Conservation (phyloP, 2,113 vertebrate species). For the Amblyopsis rosae region DNA sequence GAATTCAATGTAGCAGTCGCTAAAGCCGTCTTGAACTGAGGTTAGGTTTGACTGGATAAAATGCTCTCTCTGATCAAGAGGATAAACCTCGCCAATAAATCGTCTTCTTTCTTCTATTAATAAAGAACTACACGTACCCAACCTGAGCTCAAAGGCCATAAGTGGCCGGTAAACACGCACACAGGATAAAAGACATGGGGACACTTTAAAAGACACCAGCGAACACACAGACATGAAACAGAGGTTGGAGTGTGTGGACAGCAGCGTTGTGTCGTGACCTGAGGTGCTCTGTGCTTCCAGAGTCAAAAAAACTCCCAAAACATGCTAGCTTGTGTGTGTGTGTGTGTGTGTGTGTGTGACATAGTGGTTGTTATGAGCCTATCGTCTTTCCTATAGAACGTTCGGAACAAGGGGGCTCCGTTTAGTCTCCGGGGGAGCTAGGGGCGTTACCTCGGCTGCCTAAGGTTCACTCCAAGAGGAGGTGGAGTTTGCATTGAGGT, state of each 20-base stretch:
- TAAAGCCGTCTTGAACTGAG: constrained; percentile 20
- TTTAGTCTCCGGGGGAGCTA: neutral
- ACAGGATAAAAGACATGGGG: constrained; percentile 25
- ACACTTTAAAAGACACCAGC: constrained; percentile 9
- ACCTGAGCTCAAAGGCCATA: constrained; percentile 40
- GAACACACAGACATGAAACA: constrained; percentile 48
- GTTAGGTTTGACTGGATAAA: constrained; percentile 35
- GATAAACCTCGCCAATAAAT: neutral
- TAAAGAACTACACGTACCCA: constrained; percentile 11
- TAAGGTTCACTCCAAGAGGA: constrained; percentile 84
- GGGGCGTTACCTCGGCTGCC: constrained; percentile 71
- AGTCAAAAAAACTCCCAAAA: constrained; percentile 14
- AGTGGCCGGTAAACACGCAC: neutral
- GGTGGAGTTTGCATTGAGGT: constrained; percentile 84
- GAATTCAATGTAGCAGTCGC: neutral
- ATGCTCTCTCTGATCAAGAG: constrained; percentile 28
- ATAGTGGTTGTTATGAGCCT: constrained; percentile 9
- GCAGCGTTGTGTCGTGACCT: constrained; percentile 33
- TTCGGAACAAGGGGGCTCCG: constrained; percentile 25
- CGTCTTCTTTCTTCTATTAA: too few relatives aligned
- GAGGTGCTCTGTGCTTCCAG: neutral
- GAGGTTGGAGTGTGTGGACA: constrained; percentile 28
- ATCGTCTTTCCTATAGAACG: constrained; percentile 18
- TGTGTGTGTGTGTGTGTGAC: too few relatives aligned
- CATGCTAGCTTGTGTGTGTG: constrained; percentile 27